A percentile compares a stretch with the other conserved stretches of the same genome.
These are phyloP conservation scores for Achroia grisella DNA, from an alignment of 1,140 invertebrate species.

Conservation along the genomic window DNA sequence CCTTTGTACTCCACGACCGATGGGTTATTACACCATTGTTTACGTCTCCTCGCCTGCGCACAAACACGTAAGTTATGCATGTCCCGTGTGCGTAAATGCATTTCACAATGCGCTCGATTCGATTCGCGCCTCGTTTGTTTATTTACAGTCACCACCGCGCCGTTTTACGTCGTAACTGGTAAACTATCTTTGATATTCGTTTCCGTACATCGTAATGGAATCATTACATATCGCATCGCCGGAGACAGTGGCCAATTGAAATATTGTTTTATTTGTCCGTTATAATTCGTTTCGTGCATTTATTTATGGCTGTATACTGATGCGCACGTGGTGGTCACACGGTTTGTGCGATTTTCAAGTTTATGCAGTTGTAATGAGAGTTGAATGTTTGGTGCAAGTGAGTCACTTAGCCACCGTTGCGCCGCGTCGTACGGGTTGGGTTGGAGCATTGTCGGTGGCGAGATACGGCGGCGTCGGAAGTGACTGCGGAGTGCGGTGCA, in stretches of 20 bases:
- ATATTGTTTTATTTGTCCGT: no score
- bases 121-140: conserved; percentile 42
- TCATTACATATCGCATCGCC: no score
- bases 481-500: conserved; percentile 9
- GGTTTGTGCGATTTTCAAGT: conserved; percentile 10
- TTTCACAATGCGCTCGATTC: conserved; percentile 36
- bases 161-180: conserved; percentile 6
- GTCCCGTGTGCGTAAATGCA: conserved; percentile 33
- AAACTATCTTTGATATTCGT: conserved; percentile 11
- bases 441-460: no score
- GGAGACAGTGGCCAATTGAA: no score
- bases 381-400: conserved; percentile 8
- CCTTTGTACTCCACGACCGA: conserved; percentile 7
- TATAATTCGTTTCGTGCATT: conserved; percentile 22
- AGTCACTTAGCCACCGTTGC: conserved; percentile 12
- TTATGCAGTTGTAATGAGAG: conserved; percentile 9
- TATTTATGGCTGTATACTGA: conserved; percentile 27
- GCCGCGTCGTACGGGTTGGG: conserved; percentile 4
- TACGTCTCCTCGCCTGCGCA: conserved; percentile 27
- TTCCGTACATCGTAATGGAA: background rate
- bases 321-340: conserved; percentile 14
- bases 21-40: conserved; percentile 29
- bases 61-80: conserved; percentile 60
- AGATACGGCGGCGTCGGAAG: conserved; percentile 26
- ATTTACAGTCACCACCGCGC: conserved; percentile 36